phyloP scores from a whole-genome alignment of 2,797 vertebrate species.

The Acipenser oxyrinchus region DNA sequence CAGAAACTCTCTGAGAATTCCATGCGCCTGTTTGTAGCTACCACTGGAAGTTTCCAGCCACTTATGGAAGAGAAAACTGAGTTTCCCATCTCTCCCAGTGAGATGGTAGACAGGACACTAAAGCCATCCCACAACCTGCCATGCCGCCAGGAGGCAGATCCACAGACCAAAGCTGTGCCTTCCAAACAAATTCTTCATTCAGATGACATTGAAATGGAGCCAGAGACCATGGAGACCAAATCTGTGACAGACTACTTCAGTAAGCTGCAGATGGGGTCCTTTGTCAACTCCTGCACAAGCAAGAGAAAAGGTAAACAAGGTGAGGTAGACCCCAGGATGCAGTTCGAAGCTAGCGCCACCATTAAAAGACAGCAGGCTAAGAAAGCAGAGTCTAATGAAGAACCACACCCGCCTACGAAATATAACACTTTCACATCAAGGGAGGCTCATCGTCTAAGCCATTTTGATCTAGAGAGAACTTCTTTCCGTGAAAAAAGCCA shows the following conservation, averaged over 20 bases:
- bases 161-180: conserved; percentile 74
- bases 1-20: conserved; percentile 86
- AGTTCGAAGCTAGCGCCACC: conserved; percentile 52
- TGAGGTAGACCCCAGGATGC: conserved; percentile 60
- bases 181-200: conserved; percentile 88
- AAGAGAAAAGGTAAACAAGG: conserved; percentile 72
- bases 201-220: conserved; percentile 92
- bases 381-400: conserved; percentile 60
- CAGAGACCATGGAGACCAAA: conserved; percentile 97
- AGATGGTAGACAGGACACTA: conserved; percentile 45
- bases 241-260: conserved; percentile 93
- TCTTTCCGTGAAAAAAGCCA: conserved; percentile 80
- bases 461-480: conserved; percentile 84
- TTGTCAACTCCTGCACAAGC: conserved; percentile 71
- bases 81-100: conserved; percentile 57
- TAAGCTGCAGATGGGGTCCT: conserved; percentile 83
- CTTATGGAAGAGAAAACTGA: conserved; percentile 77
- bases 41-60: conserved; percentile 76
- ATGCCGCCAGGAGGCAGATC: conserved; percentile 59
- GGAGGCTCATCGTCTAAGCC: conserved; percentile 76
- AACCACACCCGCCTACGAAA: conserved; percentile 66
- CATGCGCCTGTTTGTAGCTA: conserved; percentile 77
- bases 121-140: conserved; percentile 54
- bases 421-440: conserved; percentile 76
- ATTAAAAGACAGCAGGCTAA: conserved; percentile 66